A percentile compares a stretch with the other conserved stretches of the same genome.
These are phyloP conservation scores for Prunella strophiata DNA, from an alignment of 2,797 vertebrate genomes.

Conservation along the genomic window DNA sequence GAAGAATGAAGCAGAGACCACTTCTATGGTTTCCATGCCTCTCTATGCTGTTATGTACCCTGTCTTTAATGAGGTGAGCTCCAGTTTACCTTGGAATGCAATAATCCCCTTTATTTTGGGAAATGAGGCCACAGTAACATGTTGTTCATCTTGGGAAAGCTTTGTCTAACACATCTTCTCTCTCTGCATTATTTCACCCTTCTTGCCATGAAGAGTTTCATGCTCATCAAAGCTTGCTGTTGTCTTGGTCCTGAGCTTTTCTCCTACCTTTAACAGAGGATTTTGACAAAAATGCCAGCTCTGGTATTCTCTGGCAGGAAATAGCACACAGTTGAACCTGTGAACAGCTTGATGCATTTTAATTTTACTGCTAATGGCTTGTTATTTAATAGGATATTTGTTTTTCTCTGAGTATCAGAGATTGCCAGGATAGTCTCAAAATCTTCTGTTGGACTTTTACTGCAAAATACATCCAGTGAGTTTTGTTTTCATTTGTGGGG, in stretches of 20 bases:
- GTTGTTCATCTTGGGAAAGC: neutral
- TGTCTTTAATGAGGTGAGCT: conserved; percentile 90
- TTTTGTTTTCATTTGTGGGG: neutral
- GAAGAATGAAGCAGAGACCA: conserved; percentile 93
- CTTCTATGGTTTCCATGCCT: conserved; percentile 92
- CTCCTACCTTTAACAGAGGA: neutral
- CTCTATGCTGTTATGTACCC: conserved; percentile 94
- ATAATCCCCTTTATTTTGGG: neutral
- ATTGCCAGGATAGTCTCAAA: neutral
- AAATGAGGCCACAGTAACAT: neutral
- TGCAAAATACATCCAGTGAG: neutral
- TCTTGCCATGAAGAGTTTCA: neutral
- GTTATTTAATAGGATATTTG: neutral
- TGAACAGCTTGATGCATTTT: neutral
- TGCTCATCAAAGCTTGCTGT: neutral
- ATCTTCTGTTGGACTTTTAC: neutral
- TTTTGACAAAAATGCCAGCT: neutral
- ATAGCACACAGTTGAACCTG: neutral
- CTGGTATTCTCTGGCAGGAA: neutral
- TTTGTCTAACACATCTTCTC: neutral
- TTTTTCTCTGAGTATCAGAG: neutral
- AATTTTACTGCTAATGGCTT: neutral
- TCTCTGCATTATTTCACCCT: neutral
- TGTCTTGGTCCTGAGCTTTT: neutral
- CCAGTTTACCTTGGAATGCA: neutral